These are phyloP conservation scores for Hyaena hyaena DNA, from an alignment of 2,113 vertebrate genomes.

Conservation along the genomic window DNA sequence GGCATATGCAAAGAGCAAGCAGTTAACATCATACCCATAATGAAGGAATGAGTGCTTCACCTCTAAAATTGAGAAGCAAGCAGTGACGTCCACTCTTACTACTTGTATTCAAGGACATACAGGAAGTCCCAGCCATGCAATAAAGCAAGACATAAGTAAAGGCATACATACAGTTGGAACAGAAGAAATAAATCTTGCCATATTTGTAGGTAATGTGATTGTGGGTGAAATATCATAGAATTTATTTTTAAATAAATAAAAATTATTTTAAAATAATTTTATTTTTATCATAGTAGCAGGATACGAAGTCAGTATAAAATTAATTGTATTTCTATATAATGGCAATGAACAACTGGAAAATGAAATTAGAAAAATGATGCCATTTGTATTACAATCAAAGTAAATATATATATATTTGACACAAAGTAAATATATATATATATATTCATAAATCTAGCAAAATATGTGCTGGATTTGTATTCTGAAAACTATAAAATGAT, in stretches of 20 bases:
- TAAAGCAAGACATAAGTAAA: not conserved
- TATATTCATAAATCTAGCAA: not conserved
- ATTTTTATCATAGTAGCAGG: not conserved
- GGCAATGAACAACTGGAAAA: not conserved
- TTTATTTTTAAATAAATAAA: not conserved
- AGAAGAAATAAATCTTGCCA: not conserved
- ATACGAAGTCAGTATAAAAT: not conserved
- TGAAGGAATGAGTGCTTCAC: not conserved
- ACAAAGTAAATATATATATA: not conserved
- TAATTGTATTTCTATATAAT: not conserved
- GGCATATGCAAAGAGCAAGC: not conserved
- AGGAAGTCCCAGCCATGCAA: not conserved
- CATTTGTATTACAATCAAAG: not conserved
- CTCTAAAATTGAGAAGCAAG: not conserved
- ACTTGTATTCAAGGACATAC: not conserved
- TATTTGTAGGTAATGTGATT: not conserved
- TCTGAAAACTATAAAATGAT: not conserved
- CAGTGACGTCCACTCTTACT: not conserved
- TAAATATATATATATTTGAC: not conserved
- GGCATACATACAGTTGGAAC: not conserved
- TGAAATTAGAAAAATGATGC: not conserved
- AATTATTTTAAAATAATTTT: too few species aligned
- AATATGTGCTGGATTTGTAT: not conserved
- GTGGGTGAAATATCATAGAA: not conserved
- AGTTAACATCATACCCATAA: not conserved